These are phyloP conservation scores for Desoria tigrina DNA, from an alignment of 2,888 invertebrate species.

Conservation along the genomic window DNA sequence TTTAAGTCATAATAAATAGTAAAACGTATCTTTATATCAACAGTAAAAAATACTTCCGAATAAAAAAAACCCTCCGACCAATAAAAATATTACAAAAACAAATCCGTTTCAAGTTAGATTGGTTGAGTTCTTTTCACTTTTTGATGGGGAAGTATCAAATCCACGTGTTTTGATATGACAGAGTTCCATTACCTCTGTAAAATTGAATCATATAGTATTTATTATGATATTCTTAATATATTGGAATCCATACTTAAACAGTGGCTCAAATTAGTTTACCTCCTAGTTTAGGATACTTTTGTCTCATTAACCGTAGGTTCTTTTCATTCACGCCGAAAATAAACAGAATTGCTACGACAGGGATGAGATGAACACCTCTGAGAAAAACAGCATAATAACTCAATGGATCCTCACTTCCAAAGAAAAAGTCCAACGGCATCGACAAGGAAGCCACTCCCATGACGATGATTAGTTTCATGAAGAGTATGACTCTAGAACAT, in stretches of 20 bases:
- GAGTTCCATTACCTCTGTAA: not conserved
- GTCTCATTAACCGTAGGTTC: slow-evolving; percentile 32
- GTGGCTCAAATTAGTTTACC: slow-evolving; percentile 18
- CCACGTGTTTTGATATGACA: not conserved
- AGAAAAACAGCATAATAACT: slow-evolving; percentile 33
- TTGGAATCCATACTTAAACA: too few relatives aligned
- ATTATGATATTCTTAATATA: not conserved
- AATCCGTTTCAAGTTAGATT: too few relatives aligned
- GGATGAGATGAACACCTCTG: slow-evolving; percentile 39
- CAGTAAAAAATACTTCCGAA: too few relatives aligned
- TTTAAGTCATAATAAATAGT: too few relatives aligned
- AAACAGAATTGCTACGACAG: slow-evolving; percentile 34
- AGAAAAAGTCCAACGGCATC: slow-evolving; percentile 41
- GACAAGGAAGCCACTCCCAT: slow-evolving; percentile 44
- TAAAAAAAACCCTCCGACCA: too few relatives aligned
- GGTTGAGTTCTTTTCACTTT: not conserved
- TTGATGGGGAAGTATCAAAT: not conserved
- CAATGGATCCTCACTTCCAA: slow-evolving; percentile 39
- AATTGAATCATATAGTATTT: not conserved
- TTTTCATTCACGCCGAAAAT: slow-evolving; percentile 44
- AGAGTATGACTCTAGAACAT: slow-evolving; percentile 32
- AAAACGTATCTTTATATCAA: too few relatives aligned
- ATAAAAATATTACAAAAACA: too few relatives aligned
- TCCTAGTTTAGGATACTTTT: slow-evolving; percentile 35
- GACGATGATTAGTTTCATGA: slow-evolving; percentile 37